phyloP scores from a whole-genome alignment of 2,113 vertebrate species.

The Pimephales promelas region DNA sequence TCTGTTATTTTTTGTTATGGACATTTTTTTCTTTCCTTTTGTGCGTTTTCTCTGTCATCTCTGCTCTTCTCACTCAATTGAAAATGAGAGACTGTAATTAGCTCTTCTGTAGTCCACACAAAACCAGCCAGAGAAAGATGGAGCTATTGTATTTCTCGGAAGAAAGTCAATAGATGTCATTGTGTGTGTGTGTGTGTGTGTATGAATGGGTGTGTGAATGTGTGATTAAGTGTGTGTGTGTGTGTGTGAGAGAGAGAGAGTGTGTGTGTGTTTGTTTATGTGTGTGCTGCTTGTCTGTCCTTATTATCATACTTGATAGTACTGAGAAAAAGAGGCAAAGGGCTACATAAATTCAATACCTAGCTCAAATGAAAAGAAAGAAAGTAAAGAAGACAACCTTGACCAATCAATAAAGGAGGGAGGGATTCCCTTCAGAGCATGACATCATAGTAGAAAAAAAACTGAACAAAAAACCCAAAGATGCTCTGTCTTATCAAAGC shows the following conservation, averaged over 20 bases:
- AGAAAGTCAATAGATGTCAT: slow-evolving; percentile 46
- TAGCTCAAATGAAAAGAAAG: slow-evolving; percentile 32
- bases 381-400: slow-evolving; percentile 37
- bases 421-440: slow-evolving; percentile 39
- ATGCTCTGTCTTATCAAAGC: neutral
- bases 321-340: slow-evolving; percentile 8
- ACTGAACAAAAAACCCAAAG: neutral
- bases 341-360: slow-evolving; percentile 38
- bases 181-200: slow-evolving; percentile 22
- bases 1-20: neutral
- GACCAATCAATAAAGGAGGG: slow-evolving; percentile 46
- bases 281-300: slow-evolving; percentile 27
- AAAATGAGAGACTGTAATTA: slow-evolving; percentile 41
- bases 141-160: slow-evolving; percentile 23
- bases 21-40: neutral
- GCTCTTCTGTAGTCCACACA: slow-evolving; percentile 24
- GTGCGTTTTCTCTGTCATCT: neutral
- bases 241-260: neutral
- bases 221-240: slow-evolving; percentile 13
- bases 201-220: slow-evolving; percentile 9
- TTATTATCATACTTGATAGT: slow-evolving; percentile 34
- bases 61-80: slow-evolving; percentile 26
- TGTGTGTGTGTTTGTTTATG: neutral
- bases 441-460: slow-evolving; percentile 19
- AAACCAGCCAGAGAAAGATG: slow-evolving; percentile 40